Percentiles rank a stretch among this genome's conserved stretches.
phyloP scores from a whole-genome alignment of 1,140 invertebrate species.

The Battus philenor region DNA sequence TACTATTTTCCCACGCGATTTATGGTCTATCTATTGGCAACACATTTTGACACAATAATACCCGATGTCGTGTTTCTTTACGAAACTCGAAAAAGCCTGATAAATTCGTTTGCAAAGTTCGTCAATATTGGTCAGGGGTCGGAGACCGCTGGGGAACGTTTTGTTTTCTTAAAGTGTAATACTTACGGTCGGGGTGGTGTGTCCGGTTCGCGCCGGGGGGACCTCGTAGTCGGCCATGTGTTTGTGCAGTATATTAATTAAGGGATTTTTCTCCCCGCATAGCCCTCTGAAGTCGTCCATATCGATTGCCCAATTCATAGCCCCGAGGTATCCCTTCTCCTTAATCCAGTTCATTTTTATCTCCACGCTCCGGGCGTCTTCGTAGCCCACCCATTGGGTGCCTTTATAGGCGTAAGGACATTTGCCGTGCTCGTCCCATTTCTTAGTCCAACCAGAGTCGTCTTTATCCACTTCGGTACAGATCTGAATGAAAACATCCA shows the following conservation, averaged over 20 bases:
- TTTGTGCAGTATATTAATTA: slow-evolving; percentile 83
- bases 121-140: neutral
- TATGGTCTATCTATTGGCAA: slow-evolving; percentile 9
- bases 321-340: slow-evolving; percentile 86
- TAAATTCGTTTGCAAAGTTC: slow-evolving; percentile 8
- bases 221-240: slow-evolving; percentile 86
- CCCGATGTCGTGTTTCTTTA: slow-evolving; percentile 3
- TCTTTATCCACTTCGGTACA: slow-evolving; percentile 84
- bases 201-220: slow-evolving; percentile 79
- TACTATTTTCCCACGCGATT: slow-evolving; percentile 11
- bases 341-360: slow-evolving; percentile 93
- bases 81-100: neutral
- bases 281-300: slow-evolving; percentile 90
- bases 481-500: slow-evolving; percentile 77
- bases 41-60: slow-evolving; percentile 13
- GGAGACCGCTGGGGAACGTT: neutral
- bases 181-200: slow-evolving; percentile 81
- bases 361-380: slow-evolving; percentile 86
- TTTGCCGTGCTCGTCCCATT: slow-evolving; percentile 88
- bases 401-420: slow-evolving; percentile 91
- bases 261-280: slow-evolving; percentile 83
- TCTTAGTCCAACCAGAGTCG: slow-evolving; percentile 84
- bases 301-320: slow-evolving; percentile 94
- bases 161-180: slow-evolving; percentile 3
- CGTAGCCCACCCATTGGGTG: slow-evolving; percentile 95